Base-by-base conservation (phyloP, 2,113 vertebrate species). In the Carlito syrichta region DNA sequence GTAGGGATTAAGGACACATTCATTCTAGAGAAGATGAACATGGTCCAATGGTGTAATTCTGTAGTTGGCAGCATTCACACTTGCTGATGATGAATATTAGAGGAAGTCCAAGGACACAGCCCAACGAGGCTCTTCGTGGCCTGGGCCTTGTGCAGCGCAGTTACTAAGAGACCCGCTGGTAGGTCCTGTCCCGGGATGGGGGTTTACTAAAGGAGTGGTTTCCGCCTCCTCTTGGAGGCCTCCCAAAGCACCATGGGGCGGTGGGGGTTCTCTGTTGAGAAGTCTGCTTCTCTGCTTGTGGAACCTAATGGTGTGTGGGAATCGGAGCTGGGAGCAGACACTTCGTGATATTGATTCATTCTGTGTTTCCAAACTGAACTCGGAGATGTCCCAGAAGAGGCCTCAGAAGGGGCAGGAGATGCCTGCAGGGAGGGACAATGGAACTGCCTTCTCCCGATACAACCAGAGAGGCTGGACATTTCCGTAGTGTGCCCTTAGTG, bases 401-500 rank as follows among this genome's bases (percentile, higher is more conserved):
- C 14, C 16, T 56, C 32, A 19, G 62, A 63, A 86, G 19, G n/a
- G 48, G 19, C 32, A 20, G 14, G 32, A 78, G 62, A 10, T 8
- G 20, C 22, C 3, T 5, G 32, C 20, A 50, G 45, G 45, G 10
- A 56, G 87, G 40, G 27, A 30, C 56, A 43, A 30, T 11, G 50
- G 35, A 25, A 32, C 8, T 0, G 5, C 40, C n/a, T 3, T 32
- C 10, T 48, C 19, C 66, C 16, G 35, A 19, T n/a, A 22, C 35
- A n/a, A 17, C 88, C 5, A 0, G 2, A 45, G 40, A 38, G 16
- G 12, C 60, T 71, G 40, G 10, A 0, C 27, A 79, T 95, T 20
- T 13, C 14, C n/a, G 12, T 0, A 0, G 8, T 1, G 22, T 0
- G 1, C 5, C 13, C 16, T 5, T 66, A 0, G 2, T 3, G 69